Evolutionary conservation across 1,140 invertebrate species (phyloP).

Genomic region (Drosophila obscura): DNA sequence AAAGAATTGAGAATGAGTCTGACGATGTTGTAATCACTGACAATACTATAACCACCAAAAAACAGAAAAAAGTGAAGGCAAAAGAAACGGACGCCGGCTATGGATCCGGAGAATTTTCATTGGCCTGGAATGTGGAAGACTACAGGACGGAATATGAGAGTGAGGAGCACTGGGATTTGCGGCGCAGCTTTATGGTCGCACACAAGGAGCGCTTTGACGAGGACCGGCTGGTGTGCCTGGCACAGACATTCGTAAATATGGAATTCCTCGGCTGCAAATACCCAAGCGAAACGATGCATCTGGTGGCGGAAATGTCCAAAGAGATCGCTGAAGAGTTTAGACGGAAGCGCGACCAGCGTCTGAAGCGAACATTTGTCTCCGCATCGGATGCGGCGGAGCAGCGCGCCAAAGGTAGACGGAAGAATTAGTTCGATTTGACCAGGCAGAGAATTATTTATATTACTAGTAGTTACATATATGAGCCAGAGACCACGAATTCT

Average conservation of each 20-base stretch:
- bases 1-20: not conserved
- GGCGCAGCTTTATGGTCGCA: slow-evolving; percentile 89
- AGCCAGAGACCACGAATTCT: slow-evolving; percentile 52
- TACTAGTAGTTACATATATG: slow-evolving; percentile 60
- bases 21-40: not conserved
- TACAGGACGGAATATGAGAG: slow-evolving; percentile 90
- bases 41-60: slow-evolving; percentile 4
- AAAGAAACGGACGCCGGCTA: slow-evolving; percentile 12
- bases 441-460: slow-evolving; percentile 47
- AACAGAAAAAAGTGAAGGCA: slow-evolving; percentile 24
- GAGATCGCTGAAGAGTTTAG: slow-evolving; percentile 88
- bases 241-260: slow-evolving; percentile 92
- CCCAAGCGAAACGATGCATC: slow-evolving; percentile 90
- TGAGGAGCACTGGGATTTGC: slow-evolving; percentile 92
- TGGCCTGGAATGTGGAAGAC: slow-evolving; percentile 87
- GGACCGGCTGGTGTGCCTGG: slow-evolving; percentile 91
- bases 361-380: slow-evolving; percentile 90
- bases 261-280: slow-evolving; percentile 94
- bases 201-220: slow-evolving; percentile 90
- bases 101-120: slow-evolving; percentile 38
- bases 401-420: slow-evolving; percentile 87
- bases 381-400: slow-evolving; percentile 91
- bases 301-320: slow-evolving; percentile 89
- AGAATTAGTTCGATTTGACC: slow-evolving; percentile 45
- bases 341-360: slow-evolving; percentile 87